Evolutionary conservation across 1,140 invertebrate species (phyloP), one percentile per base, ranked within the genome.

Genomic region (Caenorhabditis latens): DNA sequence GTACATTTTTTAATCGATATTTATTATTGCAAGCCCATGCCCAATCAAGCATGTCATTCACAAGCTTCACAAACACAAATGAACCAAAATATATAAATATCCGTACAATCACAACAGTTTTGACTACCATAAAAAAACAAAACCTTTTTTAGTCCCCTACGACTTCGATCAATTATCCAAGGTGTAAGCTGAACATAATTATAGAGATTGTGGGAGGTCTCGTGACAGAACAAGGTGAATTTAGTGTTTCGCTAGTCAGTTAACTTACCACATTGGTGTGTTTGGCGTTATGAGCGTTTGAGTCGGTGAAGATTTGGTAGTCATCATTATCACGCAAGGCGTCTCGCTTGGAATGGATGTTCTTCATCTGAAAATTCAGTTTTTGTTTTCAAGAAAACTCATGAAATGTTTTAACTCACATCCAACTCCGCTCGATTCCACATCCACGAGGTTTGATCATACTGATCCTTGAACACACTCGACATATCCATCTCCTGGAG

Each of bases 401-500:
- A 46, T n/a, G 14, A 43, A 67, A 19, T 48, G 13, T 46, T 11
- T 2, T 19, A 40, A 84, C 83, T 48, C 19, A 86, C 86, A 75
- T 86, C 86, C 7, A 86, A n/a, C 21, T 71, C 65, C 7, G 86
- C 71, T 53, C 90, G 71, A 65, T 90, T 91, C 79, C 90, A 90
- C 61, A 91, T 85, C 88, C 75, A 83, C 63, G 65, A 85, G 14
- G 84, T 89, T 53, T 84, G 42, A 46, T 90, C 85, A 32, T 91
- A 90, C 55, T 89, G 75, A 46, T 92, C 91, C 19, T 91, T 89
- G 55, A 92, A 90, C n/a, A 92, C 53, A 21, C 84, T 93, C 98
- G 98, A 92, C 97, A 99, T 97, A 93, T 99, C 97, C 94, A 99
- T 95, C 94, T 99, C 98, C 93, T 99, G 97, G 16, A 99, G 95